A percentile compares a stretch with the other conserved stretches of the same genome.
These are phyloP conservation scores for Calameuta filiformis DNA, from an alignment of 2,888 invertebrate species.

Conservation along the genomic window DNA sequence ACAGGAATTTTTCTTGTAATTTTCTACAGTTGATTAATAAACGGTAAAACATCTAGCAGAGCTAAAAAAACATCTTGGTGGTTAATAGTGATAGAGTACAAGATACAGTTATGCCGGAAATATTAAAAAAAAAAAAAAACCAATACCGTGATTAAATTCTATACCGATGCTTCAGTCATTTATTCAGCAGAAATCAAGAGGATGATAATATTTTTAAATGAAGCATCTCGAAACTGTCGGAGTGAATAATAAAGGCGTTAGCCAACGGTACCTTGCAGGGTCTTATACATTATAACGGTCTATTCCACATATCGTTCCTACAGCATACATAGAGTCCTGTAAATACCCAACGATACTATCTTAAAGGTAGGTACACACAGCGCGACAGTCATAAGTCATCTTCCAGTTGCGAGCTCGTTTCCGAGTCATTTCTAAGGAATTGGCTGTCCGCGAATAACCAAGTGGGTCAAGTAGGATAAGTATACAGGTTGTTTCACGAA, in stretches of 20 bases:
- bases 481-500: background rate
- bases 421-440: background rate
- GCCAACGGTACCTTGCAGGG: slow-evolving; percentile 30
- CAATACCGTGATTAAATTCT: background rate
- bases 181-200: background rate
- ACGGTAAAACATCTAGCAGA: background rate
- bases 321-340: slow-evolving; percentile 3
- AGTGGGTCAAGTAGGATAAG: background rate
- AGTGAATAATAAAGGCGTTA: background rate
- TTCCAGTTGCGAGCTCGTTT: background rate
- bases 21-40: background rate
- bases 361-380: background rate
- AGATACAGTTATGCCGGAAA: background rate
- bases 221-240: background rate
- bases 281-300: slow-evolving; percentile 39
- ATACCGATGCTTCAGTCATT: background rate
- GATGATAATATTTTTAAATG: background rate
- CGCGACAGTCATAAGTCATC: background rate
- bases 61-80: background rate
- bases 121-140: background rate
- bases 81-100: background rate
- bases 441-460: background rate
- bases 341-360: background rate
- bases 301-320: slow-evolving; percentile 39
- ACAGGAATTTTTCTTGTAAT: background rate